Conservation (phyloP, 2,113 vertebrate genomes). For the Tretioscincus oriximinensis region DNA sequence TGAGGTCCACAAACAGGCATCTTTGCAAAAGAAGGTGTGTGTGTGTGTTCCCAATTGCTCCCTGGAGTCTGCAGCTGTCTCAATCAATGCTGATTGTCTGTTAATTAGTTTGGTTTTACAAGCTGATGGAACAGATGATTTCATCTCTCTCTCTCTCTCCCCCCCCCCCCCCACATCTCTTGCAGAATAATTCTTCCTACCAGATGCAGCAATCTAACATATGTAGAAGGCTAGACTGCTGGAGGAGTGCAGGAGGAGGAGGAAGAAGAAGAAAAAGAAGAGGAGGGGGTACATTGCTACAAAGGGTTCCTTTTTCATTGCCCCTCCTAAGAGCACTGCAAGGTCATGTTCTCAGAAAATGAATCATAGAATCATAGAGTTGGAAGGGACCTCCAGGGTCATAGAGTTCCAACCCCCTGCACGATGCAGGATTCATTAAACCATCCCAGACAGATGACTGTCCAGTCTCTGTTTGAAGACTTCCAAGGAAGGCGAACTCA, state of each 20-base stretch:
- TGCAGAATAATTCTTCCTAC: conserved; percentile 60
- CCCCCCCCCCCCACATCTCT: conserved; percentile 16
- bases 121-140: conserved; percentile 85
- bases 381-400: too few relatives aligned
- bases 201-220: conserved; percentile 63
- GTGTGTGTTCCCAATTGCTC: conserved; percentile 51
- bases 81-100: conserved; percentile 79
- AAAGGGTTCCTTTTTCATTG: not conserved
- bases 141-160: too few relatives aligned
- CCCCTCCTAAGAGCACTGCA: not conserved
- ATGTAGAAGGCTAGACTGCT: conserved; percentile 30
- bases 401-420: too few relatives aligned
- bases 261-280: not conserved
- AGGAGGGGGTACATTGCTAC: not conserved
- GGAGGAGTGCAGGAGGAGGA: not conserved
- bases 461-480: too few relatives aligned
- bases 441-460: too few relatives aligned
- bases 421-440: too few relatives aligned
- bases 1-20: conserved; percentile 52
- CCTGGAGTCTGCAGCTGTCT: conserved; percentile 72
- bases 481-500: too few relatives aligned
- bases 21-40: conserved; percentile 11
- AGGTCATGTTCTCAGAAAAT: conserved; percentile 29
- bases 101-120: conserved; percentile 79
- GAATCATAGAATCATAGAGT: too few relatives aligned